Percentiles rank a stretch among this genome's conserved stretches.
phyloP scores from a whole-genome alignment of 2,797 vertebrate genomes.

The Stomatorhinus walkeri region DNA sequence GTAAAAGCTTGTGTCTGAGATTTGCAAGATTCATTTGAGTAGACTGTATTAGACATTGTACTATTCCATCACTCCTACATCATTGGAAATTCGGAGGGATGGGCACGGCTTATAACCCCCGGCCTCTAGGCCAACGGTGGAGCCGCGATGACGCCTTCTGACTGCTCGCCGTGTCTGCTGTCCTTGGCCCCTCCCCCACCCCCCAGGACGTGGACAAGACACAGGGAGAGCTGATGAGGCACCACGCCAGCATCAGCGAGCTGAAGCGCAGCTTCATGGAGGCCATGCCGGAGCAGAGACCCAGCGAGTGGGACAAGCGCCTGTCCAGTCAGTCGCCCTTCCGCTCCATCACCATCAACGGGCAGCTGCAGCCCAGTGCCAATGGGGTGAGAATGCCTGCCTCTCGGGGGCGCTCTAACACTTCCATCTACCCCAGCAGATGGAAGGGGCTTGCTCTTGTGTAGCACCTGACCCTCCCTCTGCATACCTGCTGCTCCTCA shows the following conservation, averaged over 20 bases:
- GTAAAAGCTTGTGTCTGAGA: neutral
- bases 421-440: neutral
- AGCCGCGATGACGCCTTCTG: neutral
- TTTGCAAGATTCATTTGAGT: neutral
- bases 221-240: constrained; percentile 89
- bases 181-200: neutral
- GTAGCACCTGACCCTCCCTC: neutral
- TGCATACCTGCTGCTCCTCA: neutral
- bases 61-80: neutral
- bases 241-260: constrained; percentile 94
- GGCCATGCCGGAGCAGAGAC: constrained; percentile 79
- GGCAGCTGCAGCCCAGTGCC: constrained; percentile 72
- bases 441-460: neutral
- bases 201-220: constrained; percentile 86
- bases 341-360: constrained; percentile 80
- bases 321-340: constrained; percentile 90
- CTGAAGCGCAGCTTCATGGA: constrained; percentile 98
- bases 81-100: neutral
- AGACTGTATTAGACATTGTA: neutral
- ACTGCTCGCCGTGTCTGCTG: neutral
- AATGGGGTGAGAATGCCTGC: constrained; percentile 73
- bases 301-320: constrained; percentile 97
- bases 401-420: neutral
- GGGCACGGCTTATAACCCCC: neutral
- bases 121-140: neutral